Base-by-base conservation (phyloP, 2,888 invertebrate genomes). In the Callyntrura guangdongensis region DNA sequence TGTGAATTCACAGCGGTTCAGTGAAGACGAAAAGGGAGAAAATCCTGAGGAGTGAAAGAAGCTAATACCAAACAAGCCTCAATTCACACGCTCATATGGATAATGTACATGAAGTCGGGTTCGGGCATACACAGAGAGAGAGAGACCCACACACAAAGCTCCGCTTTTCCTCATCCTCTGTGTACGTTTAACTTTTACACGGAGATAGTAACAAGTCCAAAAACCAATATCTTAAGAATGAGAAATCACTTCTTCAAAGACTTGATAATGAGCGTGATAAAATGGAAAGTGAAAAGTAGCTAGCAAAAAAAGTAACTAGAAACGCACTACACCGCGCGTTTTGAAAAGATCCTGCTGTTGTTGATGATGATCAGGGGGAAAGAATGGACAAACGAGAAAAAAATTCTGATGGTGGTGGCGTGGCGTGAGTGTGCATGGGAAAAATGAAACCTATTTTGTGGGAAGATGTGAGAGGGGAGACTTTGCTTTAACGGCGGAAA, bases 221-320 rank as follows among this genome's bases (percentile, higher is more conserved):
- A 83, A 83, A 67, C 83, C 82, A 82, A 83, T 83, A 83, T 83
- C 83, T 49, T 49, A 47, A 45, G 67, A 67, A 83, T 67, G 36
- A 83, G 83, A 67, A 83, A 83, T 83, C 83, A 67, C 47, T 67
- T 83, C 83, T 47, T 83, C 83, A 64, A 67, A 83, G 83, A 67
- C 53, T 74, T 74, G 74, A 86, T 86, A 61, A 86, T 74, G 86
- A 86, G 56, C 74, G 45, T 59, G 86, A 86, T 74, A 61, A 86
- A 74, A 74, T 74, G 59, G 86, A 61, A 74, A 86, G 74, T 56
- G 74, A 74, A 59, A 36, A 27, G 61, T 12, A 56, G n/a, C 61
- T 6, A 22, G 14, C 1, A 11, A 12, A 17, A 27, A 67, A 74
- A 74, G 49, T 20, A 49, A 45, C 74, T 74, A 47, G 0, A 11